These are phyloP conservation scores for Mesochorus sp. DNA, from an alignment of 2,888 invertebrate genomes.

Conservation along the genomic window DNA sequence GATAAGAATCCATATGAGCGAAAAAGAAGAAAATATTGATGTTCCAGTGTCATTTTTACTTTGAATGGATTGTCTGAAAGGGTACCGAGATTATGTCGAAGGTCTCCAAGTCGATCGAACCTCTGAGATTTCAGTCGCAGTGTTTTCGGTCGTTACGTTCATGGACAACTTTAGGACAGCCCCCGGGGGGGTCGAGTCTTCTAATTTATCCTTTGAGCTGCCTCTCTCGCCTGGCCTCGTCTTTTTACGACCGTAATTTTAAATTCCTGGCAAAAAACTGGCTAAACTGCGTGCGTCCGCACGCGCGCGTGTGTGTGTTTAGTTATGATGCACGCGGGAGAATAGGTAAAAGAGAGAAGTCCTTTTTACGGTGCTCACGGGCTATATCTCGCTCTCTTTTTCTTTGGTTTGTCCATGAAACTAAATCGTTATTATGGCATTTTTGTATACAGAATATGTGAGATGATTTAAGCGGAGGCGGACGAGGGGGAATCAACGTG, in stretches of 20 bases:
- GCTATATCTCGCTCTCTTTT: neutral
- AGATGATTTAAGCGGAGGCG: constrained; percentile 47
- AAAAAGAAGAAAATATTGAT: neutral
- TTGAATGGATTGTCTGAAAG: neutral
- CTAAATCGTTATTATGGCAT: constrained; percentile 56
- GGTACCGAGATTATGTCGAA: neutral
- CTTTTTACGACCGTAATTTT: constrained; percentile 81
- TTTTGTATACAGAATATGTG: constrained; percentile 35
- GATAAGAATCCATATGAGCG: neutral
- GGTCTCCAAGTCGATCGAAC: neutral
- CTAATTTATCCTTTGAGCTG: constrained; percentile 72
- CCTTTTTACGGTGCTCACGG: constrained; percentile 24
- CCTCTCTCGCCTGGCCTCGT: constrained; percentile 63
- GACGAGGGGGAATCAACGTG: constrained; percentile 7
- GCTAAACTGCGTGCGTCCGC: constrained; percentile 61
- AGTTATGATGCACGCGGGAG: constrained; percentile 33
- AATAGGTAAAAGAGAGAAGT: constrained; percentile 28
- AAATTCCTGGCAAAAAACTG: constrained; percentile 75
- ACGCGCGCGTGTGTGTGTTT: constrained; percentile 64
- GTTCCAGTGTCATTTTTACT: neutral
- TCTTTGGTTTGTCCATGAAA: constrained; percentile 6
- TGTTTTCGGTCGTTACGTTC: constrained; percentile 1
- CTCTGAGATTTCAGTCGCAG: neutral
- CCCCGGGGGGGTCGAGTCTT: constrained; percentile 69
- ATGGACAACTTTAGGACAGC: constrained; percentile 50